These are phyloP conservation scores for Phorcus lineatus DNA, from an alignment of 2,888 invertebrate genomes.

Conservation along the genomic window DNA sequence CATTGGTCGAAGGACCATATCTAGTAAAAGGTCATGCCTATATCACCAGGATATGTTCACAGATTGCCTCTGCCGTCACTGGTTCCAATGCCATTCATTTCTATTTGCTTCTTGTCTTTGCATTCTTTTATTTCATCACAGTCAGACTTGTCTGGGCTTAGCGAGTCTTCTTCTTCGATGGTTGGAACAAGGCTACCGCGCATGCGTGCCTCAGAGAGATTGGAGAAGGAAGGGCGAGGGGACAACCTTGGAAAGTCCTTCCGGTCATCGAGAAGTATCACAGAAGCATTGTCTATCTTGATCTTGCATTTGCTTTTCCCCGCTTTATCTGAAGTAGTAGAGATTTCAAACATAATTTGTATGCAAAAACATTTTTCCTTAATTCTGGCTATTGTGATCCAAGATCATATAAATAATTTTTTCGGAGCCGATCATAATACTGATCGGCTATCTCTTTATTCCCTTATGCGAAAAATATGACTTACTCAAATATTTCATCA, in stretches of 20 bases:
- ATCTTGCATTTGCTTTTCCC: slow-evolving; percentile 64
- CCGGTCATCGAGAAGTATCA: slow-evolving; percentile 47
- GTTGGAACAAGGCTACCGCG: slow-evolving; percentile 9
- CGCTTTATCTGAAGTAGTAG: slow-evolving; percentile 50
- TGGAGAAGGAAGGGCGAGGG: slow-evolving; percentile 41
- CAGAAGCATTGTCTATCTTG: slow-evolving; percentile 58
- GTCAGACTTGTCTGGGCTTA: slow-evolving; percentile 11
- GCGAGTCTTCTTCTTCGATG: slow-evolving; percentile 21
- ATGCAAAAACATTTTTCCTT: too few species aligned
- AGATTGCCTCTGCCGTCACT: slow-evolving; percentile 1
- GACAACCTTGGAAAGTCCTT: slow-evolving; percentile 45
- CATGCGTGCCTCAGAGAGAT: slow-evolving; percentile 31
- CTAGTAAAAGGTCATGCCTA: too few species aligned
- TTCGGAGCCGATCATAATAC: too few species aligned
- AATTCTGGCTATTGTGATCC: too few species aligned
- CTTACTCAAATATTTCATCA: too few species aligned
- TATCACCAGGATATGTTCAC: not conserved
- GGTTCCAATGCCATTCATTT: slow-evolving; percentile 8
- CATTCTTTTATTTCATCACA: not conserved
- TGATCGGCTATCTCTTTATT: too few species aligned
- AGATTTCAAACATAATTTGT: too few species aligned
- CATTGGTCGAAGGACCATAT: too few species aligned
- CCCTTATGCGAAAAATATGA: too few species aligned
- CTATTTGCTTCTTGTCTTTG: not conserved
- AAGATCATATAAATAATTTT: too few species aligned